A percentile compares a stretch with the other conserved stretches of the same genome.
Evolutionary conservation across 2,113 vertebrate genomes (phyloP).

Genomic region (Peucedramus taeniatus): DNA sequence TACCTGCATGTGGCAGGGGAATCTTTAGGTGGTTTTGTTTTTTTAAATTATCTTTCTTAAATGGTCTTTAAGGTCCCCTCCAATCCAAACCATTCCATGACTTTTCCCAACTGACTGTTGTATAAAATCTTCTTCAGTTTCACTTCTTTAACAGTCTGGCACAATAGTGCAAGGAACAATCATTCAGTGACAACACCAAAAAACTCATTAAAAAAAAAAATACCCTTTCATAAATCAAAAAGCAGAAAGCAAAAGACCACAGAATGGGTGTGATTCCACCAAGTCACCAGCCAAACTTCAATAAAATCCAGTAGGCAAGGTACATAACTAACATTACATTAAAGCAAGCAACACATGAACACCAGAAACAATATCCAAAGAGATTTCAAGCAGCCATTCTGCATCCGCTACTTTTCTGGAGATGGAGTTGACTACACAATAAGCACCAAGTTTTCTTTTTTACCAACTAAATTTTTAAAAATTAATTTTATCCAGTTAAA

Average conservation of each 20-base stretch:
- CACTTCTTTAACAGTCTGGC: not conserved
- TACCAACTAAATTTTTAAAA: not conserved
- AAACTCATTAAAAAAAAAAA: not conserved
- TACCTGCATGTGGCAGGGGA: not conserved
- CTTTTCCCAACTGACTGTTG: not conserved
- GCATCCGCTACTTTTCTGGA: not conserved
- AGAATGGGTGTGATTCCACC: not conserved
- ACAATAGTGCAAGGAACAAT: not conserved
- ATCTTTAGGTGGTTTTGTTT: not conserved
- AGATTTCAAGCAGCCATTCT: not conserved
- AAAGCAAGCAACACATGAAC: not conserved
- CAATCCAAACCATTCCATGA: not conserved
- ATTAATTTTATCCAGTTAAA: not conserved
- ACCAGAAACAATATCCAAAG: not conserved
- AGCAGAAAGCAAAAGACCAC: not conserved
- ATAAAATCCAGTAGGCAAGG: not conserved
- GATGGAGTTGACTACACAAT: not conserved
- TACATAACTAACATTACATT: no score
- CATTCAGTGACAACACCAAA: not conserved
- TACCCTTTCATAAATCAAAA: not conserved
- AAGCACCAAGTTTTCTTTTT: not conserved
- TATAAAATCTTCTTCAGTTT: not conserved
- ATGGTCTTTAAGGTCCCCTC: not conserved
- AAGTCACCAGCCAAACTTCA: not conserved
- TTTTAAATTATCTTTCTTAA: not conserved